A percentile compares a stretch with the other conserved stretches of the same genome.
Conservation (phyloP, 2,113 vertebrate species). For the Candoia aspera region DNA sequence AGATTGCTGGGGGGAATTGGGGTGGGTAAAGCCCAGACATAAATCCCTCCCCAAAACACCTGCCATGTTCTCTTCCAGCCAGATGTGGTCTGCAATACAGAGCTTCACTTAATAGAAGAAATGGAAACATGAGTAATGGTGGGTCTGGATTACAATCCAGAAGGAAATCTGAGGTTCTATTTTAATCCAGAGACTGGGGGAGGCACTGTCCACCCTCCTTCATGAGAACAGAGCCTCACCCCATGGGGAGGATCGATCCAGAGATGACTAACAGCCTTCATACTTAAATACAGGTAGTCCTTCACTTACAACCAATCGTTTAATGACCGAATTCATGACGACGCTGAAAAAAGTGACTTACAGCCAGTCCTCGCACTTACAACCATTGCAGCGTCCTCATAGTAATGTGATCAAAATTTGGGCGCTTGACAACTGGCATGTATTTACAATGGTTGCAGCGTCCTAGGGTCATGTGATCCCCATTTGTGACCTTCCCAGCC, state of each 20-base stretch:
- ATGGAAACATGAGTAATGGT: neutral
- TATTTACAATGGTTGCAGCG: too few species aligned
- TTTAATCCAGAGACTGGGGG: fast-evolving
- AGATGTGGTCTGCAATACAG: slow-evolving; percentile 51
- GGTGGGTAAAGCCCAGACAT: slow-evolving; percentile 45
- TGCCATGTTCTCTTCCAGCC: slow-evolving; percentile 41
- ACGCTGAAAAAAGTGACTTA: too few species aligned
- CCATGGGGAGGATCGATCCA: neutral
- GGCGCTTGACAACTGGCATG: too few species aligned
- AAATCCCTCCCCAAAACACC: slow-evolving; percentile 58
- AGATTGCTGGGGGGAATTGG: slow-evolving; percentile 37
- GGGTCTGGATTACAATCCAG: neutral
- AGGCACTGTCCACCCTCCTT: neutral
- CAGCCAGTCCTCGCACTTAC: too few species aligned
- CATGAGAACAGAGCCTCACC: neutral
- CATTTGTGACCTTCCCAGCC: too few species aligned
- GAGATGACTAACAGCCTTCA: too few species aligned
- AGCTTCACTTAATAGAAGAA: neutral
- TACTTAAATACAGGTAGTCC: neutral
- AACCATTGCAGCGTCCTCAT: too few species aligned
- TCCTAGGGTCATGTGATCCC: too few species aligned
- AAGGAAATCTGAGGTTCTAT: slow-evolving; percentile 7
- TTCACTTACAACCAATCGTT: too few species aligned
- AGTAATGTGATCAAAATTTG: too few species aligned
- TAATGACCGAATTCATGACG: too few species aligned